Conservation (phyloP, 1,140 invertebrate genomes). For the Trinorchestia longiramus region DNA sequence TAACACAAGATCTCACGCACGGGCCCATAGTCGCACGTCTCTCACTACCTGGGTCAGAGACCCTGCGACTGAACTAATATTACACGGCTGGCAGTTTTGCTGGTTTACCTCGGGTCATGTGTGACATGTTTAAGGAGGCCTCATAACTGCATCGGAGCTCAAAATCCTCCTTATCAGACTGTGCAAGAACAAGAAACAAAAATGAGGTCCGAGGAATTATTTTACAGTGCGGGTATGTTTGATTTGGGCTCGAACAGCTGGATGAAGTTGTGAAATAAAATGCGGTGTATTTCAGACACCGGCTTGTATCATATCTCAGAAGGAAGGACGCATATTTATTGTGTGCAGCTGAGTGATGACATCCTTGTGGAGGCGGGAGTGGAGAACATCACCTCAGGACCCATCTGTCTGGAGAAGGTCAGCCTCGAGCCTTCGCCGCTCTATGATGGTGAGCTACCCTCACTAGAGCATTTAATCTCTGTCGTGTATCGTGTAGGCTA, state of each 20-base stretch:
- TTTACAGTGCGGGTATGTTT: neutral
- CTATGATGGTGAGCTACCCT: constrained; percentile 77
- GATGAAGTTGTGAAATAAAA: too few relatives aligned
- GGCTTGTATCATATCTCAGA: too few relatives aligned
- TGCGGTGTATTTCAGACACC: too few relatives aligned
- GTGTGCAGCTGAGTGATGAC: constrained; percentile 9
- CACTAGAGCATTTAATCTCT: neutral
- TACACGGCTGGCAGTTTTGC: too few relatives aligned
- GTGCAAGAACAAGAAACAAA: neutral
- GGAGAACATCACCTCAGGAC: constrained; percentile 90
- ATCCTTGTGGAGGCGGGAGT: constrained; percentile 85
- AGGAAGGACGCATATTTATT: neutral
- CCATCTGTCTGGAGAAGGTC: constrained; percentile 93
- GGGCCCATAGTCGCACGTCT: too few relatives aligned
- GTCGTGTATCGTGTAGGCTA: neutral
- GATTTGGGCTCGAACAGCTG: neutral
- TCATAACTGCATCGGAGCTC: neutral
- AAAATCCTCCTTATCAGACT: neutral
- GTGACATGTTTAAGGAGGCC: too few relatives aligned
- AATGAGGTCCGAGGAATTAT: neutral
- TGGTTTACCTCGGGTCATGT: too few relatives aligned
- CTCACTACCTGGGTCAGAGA: too few relatives aligned
- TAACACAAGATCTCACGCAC: too few relatives aligned
- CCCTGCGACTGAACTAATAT: too few relatives aligned
- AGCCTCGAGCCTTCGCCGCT: constrained; percentile 89